Evolutionary conservation across 2,888 invertebrate species (phyloP).

Genomic region (Tiliacea citrago): DNA sequence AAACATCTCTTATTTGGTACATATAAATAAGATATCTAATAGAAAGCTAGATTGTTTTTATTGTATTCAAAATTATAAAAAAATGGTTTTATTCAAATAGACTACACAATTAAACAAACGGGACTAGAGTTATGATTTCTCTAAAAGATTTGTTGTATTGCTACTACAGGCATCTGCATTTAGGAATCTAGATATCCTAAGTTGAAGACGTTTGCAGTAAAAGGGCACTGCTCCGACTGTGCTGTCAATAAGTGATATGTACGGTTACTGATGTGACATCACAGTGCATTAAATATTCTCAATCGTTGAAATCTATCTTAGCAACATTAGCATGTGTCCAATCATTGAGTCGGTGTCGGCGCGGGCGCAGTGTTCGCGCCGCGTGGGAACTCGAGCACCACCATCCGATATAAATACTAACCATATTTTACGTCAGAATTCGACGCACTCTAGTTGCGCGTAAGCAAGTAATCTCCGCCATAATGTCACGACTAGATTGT

Average conservation of each 20-base stretch:
- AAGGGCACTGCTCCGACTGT: conserved; percentile 16
- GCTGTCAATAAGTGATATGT: conserved; percentile 39
- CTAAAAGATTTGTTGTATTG: conserved; percentile 30
- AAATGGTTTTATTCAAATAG: conserved; percentile 18
- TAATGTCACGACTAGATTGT: conserved; percentile 86
- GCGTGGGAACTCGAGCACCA: conserved; percentile 85
- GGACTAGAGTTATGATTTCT: conserved; percentile 38
- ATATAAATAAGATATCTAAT: conserved; percentile 42
- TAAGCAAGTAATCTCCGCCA: conserved; percentile 77
- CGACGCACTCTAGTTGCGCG: conserved; percentile 80
- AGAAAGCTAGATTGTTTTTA: conserved; percentile 43
- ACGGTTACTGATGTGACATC: conserved; percentile 34
- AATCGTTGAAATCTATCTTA: conserved; percentile 57
- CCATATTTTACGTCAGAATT: conserved; percentile 85
- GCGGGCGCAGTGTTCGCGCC: conserved; percentile 53
- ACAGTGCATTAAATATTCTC: conserved; percentile 48
- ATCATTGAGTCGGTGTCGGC: conserved; percentile 50
- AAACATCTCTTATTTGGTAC: conserved; percentile 49
- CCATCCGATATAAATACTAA: conserved; percentile 72
- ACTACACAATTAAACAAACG: not conserved
- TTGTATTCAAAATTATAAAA: conserved; percentile 37
- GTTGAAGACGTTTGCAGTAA: conserved; percentile 21
- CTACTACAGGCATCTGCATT: conserved; percentile 2
- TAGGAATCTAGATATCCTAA: conserved; percentile 18
- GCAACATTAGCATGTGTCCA: conserved; percentile 62